Evolutionary conservation across 2,113 vertebrate species (phyloP).

Genomic region (Ailuropoda melanoleuca): DNA sequence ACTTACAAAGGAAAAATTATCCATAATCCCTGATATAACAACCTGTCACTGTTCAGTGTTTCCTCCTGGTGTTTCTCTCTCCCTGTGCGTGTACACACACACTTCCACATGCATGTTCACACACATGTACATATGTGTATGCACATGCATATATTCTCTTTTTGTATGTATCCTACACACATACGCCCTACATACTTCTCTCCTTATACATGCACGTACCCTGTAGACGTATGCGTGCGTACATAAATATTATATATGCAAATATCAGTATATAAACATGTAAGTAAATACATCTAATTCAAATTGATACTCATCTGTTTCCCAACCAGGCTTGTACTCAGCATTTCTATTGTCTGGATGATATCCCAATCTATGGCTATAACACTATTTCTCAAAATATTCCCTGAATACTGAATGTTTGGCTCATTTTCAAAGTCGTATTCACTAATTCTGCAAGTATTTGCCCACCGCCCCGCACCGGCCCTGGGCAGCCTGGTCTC

Average conservation of each 20-base stretch:
- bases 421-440: background rate
- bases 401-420: background rate
- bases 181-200: background rate
- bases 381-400: background rate
- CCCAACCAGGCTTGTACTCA: background rate
- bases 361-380: no score
- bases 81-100: background rate
- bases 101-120: accelerated
- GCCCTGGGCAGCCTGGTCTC: background rate
- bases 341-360: background rate
- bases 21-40: no score
- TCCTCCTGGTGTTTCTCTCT: background rate
- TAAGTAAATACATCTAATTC: background rate
- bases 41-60: background rate
- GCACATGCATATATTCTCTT: background rate
- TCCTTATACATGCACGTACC: background rate
- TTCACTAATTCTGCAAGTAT: background rate
- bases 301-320: background rate
- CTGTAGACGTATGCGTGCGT: no score
- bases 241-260: background rate
- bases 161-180: background rate
- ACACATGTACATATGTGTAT: background rate
- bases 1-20: background rate
- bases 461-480: background rate
- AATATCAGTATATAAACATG: background rate